Percentiles rank a stretch among this genome's conserved stretches.
Conservation (phyloP, 2,797 vertebrate genomes). For the Tangara arthus region DNA sequence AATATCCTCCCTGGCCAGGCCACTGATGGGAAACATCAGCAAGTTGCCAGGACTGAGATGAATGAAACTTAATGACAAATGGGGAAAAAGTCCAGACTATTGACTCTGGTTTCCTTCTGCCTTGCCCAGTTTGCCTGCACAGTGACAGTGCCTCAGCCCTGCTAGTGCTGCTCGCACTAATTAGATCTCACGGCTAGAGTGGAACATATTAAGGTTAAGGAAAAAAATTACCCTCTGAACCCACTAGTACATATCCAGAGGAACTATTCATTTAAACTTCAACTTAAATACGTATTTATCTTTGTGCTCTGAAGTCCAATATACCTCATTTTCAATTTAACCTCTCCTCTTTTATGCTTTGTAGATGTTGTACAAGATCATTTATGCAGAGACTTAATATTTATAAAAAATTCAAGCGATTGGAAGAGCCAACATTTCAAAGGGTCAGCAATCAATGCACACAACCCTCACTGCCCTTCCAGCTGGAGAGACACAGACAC, state of each 20-base stretch:
- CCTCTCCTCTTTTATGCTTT: constrained; percentile 14
- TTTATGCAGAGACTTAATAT: background rate
- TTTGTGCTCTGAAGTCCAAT: constrained; percentile 23
- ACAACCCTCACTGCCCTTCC: background rate
- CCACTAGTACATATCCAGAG: background rate
- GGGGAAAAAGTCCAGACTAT: background rate
- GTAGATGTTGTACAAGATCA: background rate
- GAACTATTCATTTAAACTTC: constrained; percentile 34
- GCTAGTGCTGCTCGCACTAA: background rate
- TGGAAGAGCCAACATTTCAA: background rate
- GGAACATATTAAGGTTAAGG: background rate
- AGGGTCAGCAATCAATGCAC: background rate
- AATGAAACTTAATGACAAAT: background rate
- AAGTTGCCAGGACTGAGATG: background rate
- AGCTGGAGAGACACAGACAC: background rate
- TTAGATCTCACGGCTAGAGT: background rate
- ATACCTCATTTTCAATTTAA: constrained; percentile 29
- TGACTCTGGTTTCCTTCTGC: background rate
- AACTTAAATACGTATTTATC: constrained; percentile 27
- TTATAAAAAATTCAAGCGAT: background rate
- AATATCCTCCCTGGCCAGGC: background rate
- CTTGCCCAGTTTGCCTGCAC: background rate
- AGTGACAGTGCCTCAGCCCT: background rate
- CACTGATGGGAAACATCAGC: background rate
- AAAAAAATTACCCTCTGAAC: constrained; percentile 17